These are phyloP conservation scores for Miniopterus natalensis DNA, from an alignment of 2,113 vertebrate species.

Conservation along the genomic window DNA sequence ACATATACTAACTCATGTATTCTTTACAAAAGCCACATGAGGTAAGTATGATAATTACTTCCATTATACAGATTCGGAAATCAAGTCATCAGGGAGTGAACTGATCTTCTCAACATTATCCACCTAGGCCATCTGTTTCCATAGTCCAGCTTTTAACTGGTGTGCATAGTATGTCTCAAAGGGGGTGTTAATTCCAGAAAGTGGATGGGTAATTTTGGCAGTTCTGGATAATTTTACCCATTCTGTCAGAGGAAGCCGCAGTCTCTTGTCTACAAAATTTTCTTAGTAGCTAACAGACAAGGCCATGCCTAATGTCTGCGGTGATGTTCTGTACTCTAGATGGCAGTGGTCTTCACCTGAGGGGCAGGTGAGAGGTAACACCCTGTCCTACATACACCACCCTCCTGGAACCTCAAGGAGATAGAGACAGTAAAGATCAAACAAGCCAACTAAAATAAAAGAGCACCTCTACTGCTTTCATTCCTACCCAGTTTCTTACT, in stretches of 20 bases:
- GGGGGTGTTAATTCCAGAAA: not conserved
- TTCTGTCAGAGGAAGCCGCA: not conserved
- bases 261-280: not conserved
- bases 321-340: not conserved
- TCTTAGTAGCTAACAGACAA: not conserved
- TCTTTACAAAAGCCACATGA: not conserved
- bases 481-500: not conserved
- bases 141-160: not conserved
- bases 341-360: not conserved
- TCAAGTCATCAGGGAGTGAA: not conserved
- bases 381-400: not conserved
- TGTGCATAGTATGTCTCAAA: not conserved
- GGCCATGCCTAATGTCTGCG: not conserved
- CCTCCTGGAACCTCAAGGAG: not conserved
- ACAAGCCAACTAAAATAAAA: not conserved
- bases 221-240: not conserved
- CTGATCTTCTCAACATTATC: not conserved
- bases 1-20: not conserved
- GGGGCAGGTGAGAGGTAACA: not conserved
- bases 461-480: not conserved
- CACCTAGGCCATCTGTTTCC: not conserved
- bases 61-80: slow-evolving; percentile 36
- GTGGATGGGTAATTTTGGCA: not conserved
- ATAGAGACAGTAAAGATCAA: not conserved
- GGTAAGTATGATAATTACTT: not conserved